Evolutionary conservation across 1,140 invertebrate species (phyloP).

Genomic region (Zaprionus ornatus): DNA sequence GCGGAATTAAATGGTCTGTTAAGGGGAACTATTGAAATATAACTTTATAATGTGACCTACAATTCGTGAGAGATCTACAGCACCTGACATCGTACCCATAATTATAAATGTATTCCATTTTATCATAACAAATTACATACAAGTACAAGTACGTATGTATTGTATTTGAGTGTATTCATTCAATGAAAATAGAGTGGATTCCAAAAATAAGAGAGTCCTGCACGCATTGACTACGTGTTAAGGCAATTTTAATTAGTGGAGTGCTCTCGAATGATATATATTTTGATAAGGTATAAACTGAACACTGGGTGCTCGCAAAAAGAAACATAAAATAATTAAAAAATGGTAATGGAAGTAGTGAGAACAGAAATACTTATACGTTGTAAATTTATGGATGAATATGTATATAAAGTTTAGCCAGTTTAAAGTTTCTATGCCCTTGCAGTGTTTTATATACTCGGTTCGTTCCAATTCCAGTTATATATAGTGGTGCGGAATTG

Average conservation of each 20-base stretch:
- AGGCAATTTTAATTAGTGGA: background rate
- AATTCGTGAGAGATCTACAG: constrained; percentile 15
- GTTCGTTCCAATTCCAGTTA: no score
- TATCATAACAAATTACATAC: background rate
- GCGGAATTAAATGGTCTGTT: constrained; percentile 6
- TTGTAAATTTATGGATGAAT: no score
- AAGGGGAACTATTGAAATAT: background rate
- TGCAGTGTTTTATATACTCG: no score
- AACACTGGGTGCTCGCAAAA: no score
- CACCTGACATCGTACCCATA: constrained; percentile 57
- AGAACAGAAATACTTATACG: no score
- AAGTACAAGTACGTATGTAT: background rate
- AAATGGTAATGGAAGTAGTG: no score
- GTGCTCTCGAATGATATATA: no score
- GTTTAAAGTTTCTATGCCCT: no score
- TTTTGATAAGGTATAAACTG: no score
- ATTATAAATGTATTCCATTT: constrained; percentile 66
- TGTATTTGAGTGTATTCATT: background rate
- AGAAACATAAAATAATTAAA: no score
- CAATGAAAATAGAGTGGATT: constrained; percentile 2
- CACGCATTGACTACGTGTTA: background rate
- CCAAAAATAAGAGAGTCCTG: background rate
- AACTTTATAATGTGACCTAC: constrained; percentile 55
- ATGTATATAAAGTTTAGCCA: no score
- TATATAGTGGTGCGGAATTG: no score